Conservation (phyloP, 2,797 vertebrate genomes). For the Platyrinchus mystaceus region DNA sequence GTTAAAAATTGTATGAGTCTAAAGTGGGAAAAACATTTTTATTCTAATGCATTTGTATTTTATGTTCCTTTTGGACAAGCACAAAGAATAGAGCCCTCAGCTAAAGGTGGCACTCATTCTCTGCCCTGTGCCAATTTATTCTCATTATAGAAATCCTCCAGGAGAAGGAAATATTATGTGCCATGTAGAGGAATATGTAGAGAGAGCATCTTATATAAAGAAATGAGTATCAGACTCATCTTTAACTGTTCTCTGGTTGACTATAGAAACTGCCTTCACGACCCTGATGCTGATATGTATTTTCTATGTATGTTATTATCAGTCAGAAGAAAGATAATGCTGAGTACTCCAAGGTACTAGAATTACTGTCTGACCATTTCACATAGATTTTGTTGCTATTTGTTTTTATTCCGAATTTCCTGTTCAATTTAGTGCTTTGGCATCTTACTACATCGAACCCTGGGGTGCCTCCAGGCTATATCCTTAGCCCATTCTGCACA, state of each 20-base stretch:
- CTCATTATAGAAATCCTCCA: neutral
- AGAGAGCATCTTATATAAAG: neutral
- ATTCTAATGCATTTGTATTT: neutral
- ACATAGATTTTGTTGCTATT: conserved; percentile 55
- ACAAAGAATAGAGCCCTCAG: neutral
- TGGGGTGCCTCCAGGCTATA: conserved; percentile 68
- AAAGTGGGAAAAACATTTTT: neutral
- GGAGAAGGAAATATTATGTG: neutral
- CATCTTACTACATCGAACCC: conserved; percentile 64
- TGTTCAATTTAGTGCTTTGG: conserved; percentile 68
- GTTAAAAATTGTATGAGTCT: neutral
- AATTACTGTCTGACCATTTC: conserved; percentile 53
- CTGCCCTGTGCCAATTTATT: neutral
- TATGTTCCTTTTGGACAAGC: neutral
- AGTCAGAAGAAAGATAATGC: conserved; percentile 11
- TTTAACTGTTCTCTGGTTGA: conserved; percentile 21
- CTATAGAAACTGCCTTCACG: neutral
- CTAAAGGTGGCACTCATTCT: neutral
- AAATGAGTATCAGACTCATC: conserved; percentile 7
- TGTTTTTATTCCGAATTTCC: conserved; percentile 67
- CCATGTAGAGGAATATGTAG: neutral
- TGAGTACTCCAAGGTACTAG: conserved; percentile 32
- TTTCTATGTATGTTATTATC: conserved; percentile 11
- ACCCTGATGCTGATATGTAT: neutral
- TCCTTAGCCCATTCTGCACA: conserved; percentile 63